A percentile compares a stretch with the other conserved stretches of the same genome.
Evolutionary conservation across 2,888 invertebrate species (phyloP).

Genomic region (Stenotaenia linearis): DNA sequence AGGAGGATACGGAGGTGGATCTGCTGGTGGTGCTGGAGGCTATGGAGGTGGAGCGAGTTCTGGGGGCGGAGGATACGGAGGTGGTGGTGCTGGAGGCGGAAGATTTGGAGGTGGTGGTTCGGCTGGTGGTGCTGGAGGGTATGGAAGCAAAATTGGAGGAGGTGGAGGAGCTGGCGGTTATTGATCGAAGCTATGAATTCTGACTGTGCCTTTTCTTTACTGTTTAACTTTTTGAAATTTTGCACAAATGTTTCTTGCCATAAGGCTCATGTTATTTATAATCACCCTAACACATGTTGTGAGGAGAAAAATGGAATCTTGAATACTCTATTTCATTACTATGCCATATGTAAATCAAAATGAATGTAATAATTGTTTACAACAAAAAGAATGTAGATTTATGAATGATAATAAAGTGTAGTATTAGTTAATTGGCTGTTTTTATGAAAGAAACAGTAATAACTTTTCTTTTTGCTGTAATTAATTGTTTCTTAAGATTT

Average conservation of each 20-base stretch:
- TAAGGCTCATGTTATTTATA: not conserved
- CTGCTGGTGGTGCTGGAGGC: not conserved
- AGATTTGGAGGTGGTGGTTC: conserved; percentile 17
- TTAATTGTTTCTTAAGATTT: no score
- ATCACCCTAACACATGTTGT: not conserved
- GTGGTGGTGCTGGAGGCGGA: not conserved
- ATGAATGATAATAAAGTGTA: no score
- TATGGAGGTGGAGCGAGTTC: conserved; percentile 3
- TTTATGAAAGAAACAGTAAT: no score
- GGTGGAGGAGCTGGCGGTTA: not conserved
- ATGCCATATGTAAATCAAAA: not conserved
- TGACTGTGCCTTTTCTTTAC: not conserved
- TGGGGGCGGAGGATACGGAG: no score
- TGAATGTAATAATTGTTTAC: not conserved
- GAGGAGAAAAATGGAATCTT: not conserved
- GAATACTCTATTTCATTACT: not conserved
- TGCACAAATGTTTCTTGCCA: not conserved
- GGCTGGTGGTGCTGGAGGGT: not conserved
- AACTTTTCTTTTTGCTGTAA: no score
- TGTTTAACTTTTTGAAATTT: not conserved
- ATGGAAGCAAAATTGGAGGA: no score
- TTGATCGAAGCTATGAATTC: not conserved
- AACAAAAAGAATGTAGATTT: not conserved
- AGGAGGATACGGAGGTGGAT: no score
- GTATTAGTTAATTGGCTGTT: no score